Evolutionary conservation across 2,888 invertebrate genomes (phyloP).

Genomic region (Tribolium freemani): DNA sequence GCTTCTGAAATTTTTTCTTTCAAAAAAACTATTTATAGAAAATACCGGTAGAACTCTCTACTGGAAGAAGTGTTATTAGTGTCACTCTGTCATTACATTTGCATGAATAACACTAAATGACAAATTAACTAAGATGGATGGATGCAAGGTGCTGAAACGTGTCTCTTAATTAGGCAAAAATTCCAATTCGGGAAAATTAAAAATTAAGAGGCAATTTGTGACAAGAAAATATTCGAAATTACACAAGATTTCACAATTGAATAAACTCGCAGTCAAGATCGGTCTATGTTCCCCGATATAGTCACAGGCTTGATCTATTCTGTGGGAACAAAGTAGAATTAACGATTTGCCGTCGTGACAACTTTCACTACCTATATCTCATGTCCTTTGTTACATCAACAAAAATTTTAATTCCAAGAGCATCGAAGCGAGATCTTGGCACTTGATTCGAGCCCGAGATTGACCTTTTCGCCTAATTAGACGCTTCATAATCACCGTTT

Average conservation of each 20-base stretch:
- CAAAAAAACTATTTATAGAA: neutral
- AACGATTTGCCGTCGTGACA: conserved; percentile 26
- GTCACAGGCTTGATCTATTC: conserved; percentile 1
- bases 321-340: conserved; percentile 15
- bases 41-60: neutral
- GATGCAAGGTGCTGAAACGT: neutral
- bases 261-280: neutral
- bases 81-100: neutral
- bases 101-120: neutral
- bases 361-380: conserved; percentile 27
- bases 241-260: neutral
- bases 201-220: neutral
- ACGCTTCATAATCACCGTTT: neutral
- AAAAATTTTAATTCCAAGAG: conserved; percentile 10
- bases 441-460: conserved; percentile 4
- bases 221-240: neutral
- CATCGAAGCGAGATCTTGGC: conserved; percentile 12
- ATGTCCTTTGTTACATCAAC: conserved; percentile 16
- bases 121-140: neutral
- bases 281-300: neutral
- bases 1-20: neutral
- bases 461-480: conserved; percentile 12
- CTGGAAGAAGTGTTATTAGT: neutral
- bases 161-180: neutral
- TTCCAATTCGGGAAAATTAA: neutral